Evolutionary conservation across 2,888 invertebrate genomes (phyloP).

Genomic region (Morpho achilles): DNA sequence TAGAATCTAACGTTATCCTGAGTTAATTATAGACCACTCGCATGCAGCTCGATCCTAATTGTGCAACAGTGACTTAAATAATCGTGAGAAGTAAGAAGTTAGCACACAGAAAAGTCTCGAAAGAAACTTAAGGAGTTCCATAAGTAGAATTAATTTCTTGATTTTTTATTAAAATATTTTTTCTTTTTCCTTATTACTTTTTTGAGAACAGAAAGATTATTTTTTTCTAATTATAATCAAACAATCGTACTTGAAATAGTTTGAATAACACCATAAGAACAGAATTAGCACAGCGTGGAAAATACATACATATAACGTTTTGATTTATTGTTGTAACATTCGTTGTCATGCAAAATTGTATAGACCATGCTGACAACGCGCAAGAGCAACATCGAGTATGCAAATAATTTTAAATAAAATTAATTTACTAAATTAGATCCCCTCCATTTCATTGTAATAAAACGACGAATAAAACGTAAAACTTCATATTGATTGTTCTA

Average conservation of each 20-base stretch:
- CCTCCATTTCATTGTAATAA: background rate
- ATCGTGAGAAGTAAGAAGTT: slow-evolving; percentile 18
- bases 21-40: slow-evolving; percentile 21
- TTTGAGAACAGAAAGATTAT: background rate
- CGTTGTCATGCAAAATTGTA: slow-evolving; percentile 62
- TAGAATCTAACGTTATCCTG: slow-evolving; percentile 32
- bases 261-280: slow-evolving; percentile 5
- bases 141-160: background rate
- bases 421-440: slow-evolving; percentile 6
- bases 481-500: slow-evolving; percentile 30
- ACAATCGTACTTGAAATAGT: background rate
- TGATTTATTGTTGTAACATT: slow-evolving; percentile 33
- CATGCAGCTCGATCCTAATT: slow-evolving; percentile 30
- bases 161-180: background rate
- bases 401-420: slow-evolving; percentile 28
- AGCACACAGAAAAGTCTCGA: slow-evolving; percentile 13
- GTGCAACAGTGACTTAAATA: slow-evolving; percentile 23
- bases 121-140: slow-evolving; percentile 1
- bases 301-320: slow-evolving; percentile 11
- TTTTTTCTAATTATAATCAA: background rate
- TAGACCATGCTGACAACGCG: slow-evolving; percentile 66
- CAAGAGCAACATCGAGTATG: slow-evolving; percentile 46
- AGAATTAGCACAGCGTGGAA: slow-evolving; percentile 13
- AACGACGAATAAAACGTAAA: background rate
- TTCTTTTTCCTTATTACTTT: background rate